Evolutionary conservation across 2,888 invertebrate genomes (phyloP).

Genomic region (Craniophora ligustri): DNA sequence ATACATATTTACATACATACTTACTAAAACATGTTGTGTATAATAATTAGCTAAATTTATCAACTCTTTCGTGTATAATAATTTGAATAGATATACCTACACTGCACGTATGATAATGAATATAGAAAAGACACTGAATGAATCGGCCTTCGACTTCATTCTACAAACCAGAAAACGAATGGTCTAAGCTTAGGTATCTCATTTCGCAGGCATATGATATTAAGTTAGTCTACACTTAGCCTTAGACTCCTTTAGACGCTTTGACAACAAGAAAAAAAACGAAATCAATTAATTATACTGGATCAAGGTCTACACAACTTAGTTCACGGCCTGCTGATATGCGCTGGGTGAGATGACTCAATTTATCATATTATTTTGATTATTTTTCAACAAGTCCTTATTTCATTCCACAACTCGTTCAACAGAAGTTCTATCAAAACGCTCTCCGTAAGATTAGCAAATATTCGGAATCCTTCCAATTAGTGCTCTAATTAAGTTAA

Average conservation of each 20-base stretch:
- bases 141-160: conserved; percentile 22
- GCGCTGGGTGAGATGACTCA: conserved; percentile 47
- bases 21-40: too few species aligned
- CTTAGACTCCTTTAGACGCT: conserved; percentile 29
- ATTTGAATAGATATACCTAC: too few species aligned
- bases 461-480: conserved; percentile 19
- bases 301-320: conserved; percentile 31
- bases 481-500: conserved; percentile 55
- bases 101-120: too few species aligned
- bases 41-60: too few species aligned
- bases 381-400: conserved; percentile 32
- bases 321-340: conserved; percentile 46
- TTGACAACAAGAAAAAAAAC: conserved; percentile 11
- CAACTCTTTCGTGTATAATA: too few species aligned
- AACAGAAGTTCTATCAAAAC: conserved; percentile 10
- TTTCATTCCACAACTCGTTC: conserved; percentile 44
- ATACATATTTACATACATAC: too few species aligned
- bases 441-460: conserved; percentile 14
- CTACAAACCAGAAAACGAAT: conserved; percentile 31
- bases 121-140: conserved; percentile 1
- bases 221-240: conserved; percentile 28
- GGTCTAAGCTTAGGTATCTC: conserved; percentile 14
- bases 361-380: conserved; percentile 36
- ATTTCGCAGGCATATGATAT: conserved; percentile 8
- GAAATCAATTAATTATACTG: conserved; percentile 17